These are phyloP conservation scores for Teleogryllus oceanicus DNA, from an alignment of 2,888 invertebrate species.

Conservation along the genomic window DNA sequence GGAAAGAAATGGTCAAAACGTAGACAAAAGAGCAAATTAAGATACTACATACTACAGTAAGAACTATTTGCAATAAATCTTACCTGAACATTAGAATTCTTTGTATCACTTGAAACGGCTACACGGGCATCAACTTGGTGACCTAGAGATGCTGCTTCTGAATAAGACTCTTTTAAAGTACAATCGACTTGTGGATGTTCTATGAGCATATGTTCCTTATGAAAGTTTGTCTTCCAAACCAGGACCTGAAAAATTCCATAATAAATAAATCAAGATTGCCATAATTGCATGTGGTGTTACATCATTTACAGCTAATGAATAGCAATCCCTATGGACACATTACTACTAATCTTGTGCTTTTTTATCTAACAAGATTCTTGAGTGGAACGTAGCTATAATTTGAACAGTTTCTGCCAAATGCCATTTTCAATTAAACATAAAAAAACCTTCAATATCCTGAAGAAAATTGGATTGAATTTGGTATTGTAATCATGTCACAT, in stretches of 20 bases:
- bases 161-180: constrained; percentile 12
- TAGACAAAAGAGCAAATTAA: neutral
- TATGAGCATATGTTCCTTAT: constrained; percentile 45
- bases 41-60: neutral
- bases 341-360: too few relatives aligned
- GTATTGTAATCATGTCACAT: too few relatives aligned
- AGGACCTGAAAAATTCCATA: constrained; percentile 47
- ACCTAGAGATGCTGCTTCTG: neutral
- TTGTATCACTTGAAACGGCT: constrained; percentile 22
- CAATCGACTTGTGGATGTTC: constrained; percentile 11
- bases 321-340: too few relatives aligned
- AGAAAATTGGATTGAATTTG: too few relatives aligned
- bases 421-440: too few relatives aligned
- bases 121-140: constrained; percentile 28
- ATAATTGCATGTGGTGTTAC: too few relatives aligned
- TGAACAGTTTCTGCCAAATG: too few relatives aligned
- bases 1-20: too few relatives aligned
- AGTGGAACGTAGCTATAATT: too few relatives aligned
- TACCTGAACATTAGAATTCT: constrained; percentile 29
- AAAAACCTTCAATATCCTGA: too few relatives aligned
- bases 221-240: constrained; percentile 56
- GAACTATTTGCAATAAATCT: neutral
- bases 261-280: constrained; percentile 37
- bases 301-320: too few relatives aligned
- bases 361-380: too few relatives aligned